Conservation (phyloP, 30 jellyfish, hydroid and myxozoan species). For the Calvadosia cruxmelitensis region DNA sequence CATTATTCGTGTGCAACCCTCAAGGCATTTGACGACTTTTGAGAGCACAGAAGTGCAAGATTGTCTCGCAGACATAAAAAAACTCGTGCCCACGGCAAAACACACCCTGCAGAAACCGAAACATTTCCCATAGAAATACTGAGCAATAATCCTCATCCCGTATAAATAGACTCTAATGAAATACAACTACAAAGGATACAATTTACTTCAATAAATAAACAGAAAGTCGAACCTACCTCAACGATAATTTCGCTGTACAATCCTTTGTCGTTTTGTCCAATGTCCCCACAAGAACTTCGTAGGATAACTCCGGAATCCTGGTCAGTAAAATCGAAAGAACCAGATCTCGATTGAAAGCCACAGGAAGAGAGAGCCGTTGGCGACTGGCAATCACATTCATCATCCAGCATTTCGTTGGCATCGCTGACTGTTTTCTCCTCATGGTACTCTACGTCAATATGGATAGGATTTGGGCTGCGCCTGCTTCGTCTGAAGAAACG, state of each 20-base stretch:
- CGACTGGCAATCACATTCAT: neutral
- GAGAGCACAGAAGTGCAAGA: too few relatives aligned
- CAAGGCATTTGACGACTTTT: too few relatives aligned
- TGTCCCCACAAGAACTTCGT: slow-evolving; percentile 1
- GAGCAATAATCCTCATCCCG: too few relatives aligned
- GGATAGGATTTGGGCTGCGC: neutral
- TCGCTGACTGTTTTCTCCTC: neutral
- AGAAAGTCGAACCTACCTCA: neutral
- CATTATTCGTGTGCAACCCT: too few relatives aligned
- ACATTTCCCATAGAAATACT: too few relatives aligned
- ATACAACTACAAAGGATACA: too few relatives aligned
- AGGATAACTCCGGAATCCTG: neutral
- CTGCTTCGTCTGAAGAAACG: neutral
- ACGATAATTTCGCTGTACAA: neutral
- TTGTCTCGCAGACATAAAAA: too few relatives aligned
- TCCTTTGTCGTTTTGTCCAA: neutral
- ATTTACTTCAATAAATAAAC: neutral
- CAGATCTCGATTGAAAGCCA: neutral
- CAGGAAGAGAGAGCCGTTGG: neutral
- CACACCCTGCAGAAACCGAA: too few relatives aligned
- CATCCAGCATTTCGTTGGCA: neutral
- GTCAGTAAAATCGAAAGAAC: neutral
- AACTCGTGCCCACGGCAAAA: too few relatives aligned
- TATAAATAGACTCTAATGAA: too few relatives aligned
- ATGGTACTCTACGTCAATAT: neutral